Evolutionary conservation across 2,888 invertebrate species (phyloP).

Genomic region (Cenopis cana): DNA sequence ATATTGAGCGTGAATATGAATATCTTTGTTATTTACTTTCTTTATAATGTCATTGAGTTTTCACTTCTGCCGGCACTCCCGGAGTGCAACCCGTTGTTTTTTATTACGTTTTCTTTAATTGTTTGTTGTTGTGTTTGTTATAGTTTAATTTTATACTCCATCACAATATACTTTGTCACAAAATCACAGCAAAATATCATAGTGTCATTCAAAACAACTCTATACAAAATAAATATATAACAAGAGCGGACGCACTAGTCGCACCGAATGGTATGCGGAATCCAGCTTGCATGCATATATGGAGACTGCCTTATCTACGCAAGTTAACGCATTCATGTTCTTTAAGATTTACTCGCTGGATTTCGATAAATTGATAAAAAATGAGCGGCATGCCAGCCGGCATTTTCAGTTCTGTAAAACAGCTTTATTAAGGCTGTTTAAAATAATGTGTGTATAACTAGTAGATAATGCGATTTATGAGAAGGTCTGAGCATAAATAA

Average conservation of each 20-base stretch:
- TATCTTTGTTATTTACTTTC: no score
- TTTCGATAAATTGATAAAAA: constrained; percentile 17
- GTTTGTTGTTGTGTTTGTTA: no score
- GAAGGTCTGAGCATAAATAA: background rate
- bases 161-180: no score
- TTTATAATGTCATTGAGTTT: no score
- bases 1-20: no score
- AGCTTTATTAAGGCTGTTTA: constrained; percentile 10
- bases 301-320: constrained; percentile 56
- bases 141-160: no score
- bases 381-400: constrained; percentile 1
- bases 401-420: constrained; percentile 4
- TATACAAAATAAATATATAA: constrained; percentile 63
- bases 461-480: background rate
- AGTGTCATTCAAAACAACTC: constrained; percentile 58
- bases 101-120: no score
- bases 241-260: constrained; percentile 58
- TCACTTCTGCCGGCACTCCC: no score
- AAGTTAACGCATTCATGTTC: constrained; percentile 46
- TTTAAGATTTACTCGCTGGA: constrained; percentile 39
- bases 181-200: constrained; percentile 1
- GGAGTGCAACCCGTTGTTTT: no score
- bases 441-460: background rate
- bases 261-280: constrained; percentile 70
- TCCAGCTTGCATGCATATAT: constrained; percentile 56